Conservation (phyloP, 2,797 vertebrate species). For the Phrynocephalus guinanensis region DNA sequence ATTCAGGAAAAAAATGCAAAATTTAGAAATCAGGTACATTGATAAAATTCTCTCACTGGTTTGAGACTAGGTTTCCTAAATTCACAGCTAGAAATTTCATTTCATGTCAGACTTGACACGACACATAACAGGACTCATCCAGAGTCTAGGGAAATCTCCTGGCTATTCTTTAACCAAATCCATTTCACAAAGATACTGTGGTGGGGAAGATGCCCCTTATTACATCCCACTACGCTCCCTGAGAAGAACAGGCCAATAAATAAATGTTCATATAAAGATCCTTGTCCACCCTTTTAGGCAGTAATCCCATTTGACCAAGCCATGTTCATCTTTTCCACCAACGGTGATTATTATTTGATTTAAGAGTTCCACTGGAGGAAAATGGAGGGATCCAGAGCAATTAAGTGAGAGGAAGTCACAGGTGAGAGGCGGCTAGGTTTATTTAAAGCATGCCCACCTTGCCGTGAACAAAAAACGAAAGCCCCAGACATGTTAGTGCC, state of each 20-base stretch:
- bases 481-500: not conserved
- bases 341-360: not conserved
- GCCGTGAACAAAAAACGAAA: not conserved
- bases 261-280: too few species aligned
- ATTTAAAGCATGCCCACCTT: not conserved
- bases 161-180: too few species aligned
- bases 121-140: not conserved
- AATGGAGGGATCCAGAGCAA: not conserved
- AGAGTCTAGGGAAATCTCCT: not conserved
- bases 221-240: too few species aligned
- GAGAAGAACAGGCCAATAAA: too few species aligned
- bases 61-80: not conserved
- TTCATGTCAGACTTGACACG: not conserved
- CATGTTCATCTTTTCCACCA: not conserved
- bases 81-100: not conserved
- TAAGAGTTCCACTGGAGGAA: not conserved
- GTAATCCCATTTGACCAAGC: too few species aligned
- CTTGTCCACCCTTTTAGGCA: too few species aligned
- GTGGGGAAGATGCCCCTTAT: too few species aligned
- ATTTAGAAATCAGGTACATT: not conserved
- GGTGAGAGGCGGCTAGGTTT: not conserved
- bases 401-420: not conserved
- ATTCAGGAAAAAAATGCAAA: not conserved
- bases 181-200: too few species aligned
- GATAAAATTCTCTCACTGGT: not conserved